Base-by-base conservation (phyloP, 2,113 vertebrate genomes). In the Lipophrys pholis region DNA sequence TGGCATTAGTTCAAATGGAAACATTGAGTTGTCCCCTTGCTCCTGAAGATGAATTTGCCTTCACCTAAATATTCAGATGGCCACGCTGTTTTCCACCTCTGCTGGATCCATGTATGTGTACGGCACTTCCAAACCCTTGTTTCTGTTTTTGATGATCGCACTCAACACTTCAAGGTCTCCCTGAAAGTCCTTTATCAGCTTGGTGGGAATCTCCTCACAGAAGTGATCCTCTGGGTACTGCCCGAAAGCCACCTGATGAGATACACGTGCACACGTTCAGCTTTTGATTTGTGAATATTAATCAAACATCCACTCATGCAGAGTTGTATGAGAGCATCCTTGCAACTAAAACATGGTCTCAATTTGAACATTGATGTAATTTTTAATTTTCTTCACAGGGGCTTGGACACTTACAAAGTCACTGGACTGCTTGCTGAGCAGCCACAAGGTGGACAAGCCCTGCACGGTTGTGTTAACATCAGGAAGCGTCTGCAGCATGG, bases 71-170 rank as follows among this genome's bases (percentile, higher is more conserved):
- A 30, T 53, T 87, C 17, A 90, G 45, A 89, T 69, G 15, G 85
- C 69, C 8, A 90, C 78, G 3, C 86, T 91, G 9, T 90, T 91
- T 59, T 89, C 89, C 0, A 89, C 0, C 12, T 6, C 2, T 0
- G 0, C 0, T 0, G 89, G 90, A 64, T 83, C 80, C 78, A 90
- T 6, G 80, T 84, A 90, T 21, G 75, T 82, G 73, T 91, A 91
- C 1, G 78, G 79, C 10, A 89, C 16, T 0, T 67, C 16, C 42
- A 91, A 56, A 1, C 0, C 6, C 0, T 16, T 8, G 49, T 92
- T 92, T 59, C 91, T 81, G 15, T 0, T 40, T 43, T 80, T 76
- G 51, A 92, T 89, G 8, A 0, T 5, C 10, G 4, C 1, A 11
- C 67, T 80, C 6, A 89, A 40, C 3, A 7, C 7, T 11, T 54